Evolutionary conservation across 2,888 invertebrate species (phyloP), one percentile per base, ranked within the genome.

Genomic region (Actias luna): DNA sequence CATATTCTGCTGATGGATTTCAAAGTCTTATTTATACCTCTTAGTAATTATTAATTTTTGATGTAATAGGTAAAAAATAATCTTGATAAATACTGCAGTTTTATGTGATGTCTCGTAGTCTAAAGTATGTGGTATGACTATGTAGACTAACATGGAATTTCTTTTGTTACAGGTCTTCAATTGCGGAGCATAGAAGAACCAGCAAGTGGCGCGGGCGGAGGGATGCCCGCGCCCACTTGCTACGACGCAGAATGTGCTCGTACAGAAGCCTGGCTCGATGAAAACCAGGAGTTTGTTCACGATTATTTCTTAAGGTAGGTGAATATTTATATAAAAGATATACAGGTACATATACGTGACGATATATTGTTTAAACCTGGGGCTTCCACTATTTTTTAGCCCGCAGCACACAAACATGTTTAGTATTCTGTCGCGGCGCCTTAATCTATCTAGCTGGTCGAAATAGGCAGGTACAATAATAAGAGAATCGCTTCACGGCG

Each of bases 191-290:
- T 95, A 93, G 96, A 96, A 91, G 96, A 96, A 94, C 95, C 95
- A 88, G 94, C 95, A 75, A 90, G 89, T 82, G 94, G 89, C 93
- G 94, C 92, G 93, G 93, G 91, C 93, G 94, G 93, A 92, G 94
- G 93, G 88, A 93, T 92, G 94, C 94, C 93, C 94, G 95, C 92
- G 93, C 89, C 88, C 75, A 85, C 89, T 88, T 92, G 94, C 85
- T 97, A 97, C 88, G 97, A 97, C 90, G 95, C 96, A 71, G 97
- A 97, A 88, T 97, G 96, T 88, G 96, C 97, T 65, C 95, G 96
- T 71, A 97, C 98, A 93, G 98, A 98, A 92, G 95, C 97, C 77
- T 99, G 98, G 98, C 95, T 99, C 74, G 98, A 99, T 91, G 98
- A 98, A 88, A 98, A 99, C 93, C 98, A 97, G 75, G 98, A 98